These are phyloP conservation scores for Conopomorpha cramerella DNA, from an alignment of 1,140 invertebrate species.

Conservation along the genomic window DNA sequence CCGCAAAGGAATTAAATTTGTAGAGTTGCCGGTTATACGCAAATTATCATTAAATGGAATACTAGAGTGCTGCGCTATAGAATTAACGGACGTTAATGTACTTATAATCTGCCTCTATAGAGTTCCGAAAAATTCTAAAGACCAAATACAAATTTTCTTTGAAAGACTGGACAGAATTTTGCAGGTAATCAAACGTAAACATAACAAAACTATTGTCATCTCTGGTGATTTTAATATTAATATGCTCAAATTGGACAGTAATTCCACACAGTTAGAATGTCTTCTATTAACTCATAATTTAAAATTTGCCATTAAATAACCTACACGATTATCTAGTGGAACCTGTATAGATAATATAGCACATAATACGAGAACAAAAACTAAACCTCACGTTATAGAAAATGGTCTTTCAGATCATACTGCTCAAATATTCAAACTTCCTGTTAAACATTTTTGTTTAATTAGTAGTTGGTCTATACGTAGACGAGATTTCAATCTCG, in stretches of 20 bases:
- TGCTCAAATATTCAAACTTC: conserved; percentile 2
- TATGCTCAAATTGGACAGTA: conserved; percentile 1
- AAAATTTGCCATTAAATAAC: conserved; percentile 1
- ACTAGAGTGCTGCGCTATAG: conserved; percentile 4
- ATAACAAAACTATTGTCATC: conserved; percentile 1
- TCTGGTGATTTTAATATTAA: conserved; percentile 5
- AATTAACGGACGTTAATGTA: conserved; percentile 2
- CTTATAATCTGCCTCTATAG: conserved; percentile 4
- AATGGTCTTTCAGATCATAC: conserved; percentile 2
- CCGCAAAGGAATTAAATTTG: conserved; percentile 2
- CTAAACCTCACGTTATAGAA: not conserved
- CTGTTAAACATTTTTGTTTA: not conserved
- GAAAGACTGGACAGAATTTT: not conserved
- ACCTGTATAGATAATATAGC: conserved; percentile 4
- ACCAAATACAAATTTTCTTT: conserved; percentile 1
- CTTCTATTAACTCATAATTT: conserved; percentile 2
- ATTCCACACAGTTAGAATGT: not conserved
- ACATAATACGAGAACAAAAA: not conserved
- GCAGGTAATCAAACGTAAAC: not conserved
- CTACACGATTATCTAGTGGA: conserved; percentile 2
- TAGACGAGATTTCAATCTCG: conserved; percentile 1
- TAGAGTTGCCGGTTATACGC: not conserved
- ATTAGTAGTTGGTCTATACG: conserved; percentile 1
- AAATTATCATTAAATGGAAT: conserved; percentile 1
- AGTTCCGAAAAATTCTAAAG: conserved; percentile 3